A percentile compares a stretch with the other conserved stretches of the same genome.
These are phyloP conservation scores for Leptopterna dolabrata DNA, from an alignment of 2,888 invertebrate genomes.

Conservation along the genomic window DNA sequence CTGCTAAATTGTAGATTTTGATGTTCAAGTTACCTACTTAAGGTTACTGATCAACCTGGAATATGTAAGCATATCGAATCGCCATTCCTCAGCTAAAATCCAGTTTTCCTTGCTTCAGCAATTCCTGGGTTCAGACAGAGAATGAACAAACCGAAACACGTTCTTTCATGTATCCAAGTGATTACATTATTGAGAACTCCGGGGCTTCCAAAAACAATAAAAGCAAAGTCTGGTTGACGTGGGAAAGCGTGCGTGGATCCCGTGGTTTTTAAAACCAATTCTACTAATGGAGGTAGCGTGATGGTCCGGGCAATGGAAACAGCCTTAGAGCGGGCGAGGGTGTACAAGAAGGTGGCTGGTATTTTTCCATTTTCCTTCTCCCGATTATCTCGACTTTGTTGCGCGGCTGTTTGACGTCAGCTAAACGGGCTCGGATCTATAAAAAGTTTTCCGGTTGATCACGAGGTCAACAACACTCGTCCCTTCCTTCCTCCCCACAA, in stretches of 20 bases:
- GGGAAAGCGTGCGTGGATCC: conserved; percentile 29
- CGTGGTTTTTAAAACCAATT: conserved; percentile 38
- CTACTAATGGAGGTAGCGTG: conserved; percentile 39
- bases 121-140: too few relatives aligned
- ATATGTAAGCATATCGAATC: too few relatives aligned
- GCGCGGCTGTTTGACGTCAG: conserved; percentile 38
- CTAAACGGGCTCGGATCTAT: conserved; percentile 37
- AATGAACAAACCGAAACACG: too few relatives aligned
- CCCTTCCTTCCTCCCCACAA: neutral
- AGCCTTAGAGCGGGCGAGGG: neutral
- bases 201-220: neutral
- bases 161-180: too few relatives aligned
- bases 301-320: conserved; percentile 14
- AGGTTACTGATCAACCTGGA: too few relatives aligned
- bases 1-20: too few relatives aligned
- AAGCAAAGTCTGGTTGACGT: neutral
- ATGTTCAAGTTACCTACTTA: too few relatives aligned
- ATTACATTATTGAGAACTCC: too few relatives aligned
- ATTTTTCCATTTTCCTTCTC: conserved; percentile 35
- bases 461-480: conserved; percentile 39
- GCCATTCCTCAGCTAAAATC: too few relatives aligned
- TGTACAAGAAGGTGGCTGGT: conserved; percentile 35
- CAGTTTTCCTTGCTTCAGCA: too few relatives aligned
- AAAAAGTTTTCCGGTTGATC: conserved; percentile 39
- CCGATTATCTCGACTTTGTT: conserved; percentile 38